A percentile compares a stretch with the other conserved stretches of the same genome.
Conservation (phyloP, 2,113 vertebrate genomes). For the Anas platyrhynchos region DNA sequence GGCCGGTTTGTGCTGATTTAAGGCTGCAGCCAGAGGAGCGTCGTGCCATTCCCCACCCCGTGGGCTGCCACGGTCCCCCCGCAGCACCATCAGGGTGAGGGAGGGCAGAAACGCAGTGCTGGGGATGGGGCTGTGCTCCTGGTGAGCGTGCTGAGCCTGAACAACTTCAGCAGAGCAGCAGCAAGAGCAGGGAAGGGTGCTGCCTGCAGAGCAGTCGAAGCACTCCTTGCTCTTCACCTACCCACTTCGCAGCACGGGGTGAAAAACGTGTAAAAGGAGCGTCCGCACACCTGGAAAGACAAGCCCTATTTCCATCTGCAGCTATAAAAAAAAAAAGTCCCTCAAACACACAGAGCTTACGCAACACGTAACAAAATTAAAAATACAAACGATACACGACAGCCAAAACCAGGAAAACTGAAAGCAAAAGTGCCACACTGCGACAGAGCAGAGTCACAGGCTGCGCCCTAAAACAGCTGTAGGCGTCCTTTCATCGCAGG, state of each 20-base stretch:
- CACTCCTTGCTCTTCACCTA: neutral
- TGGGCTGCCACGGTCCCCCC: neutral
- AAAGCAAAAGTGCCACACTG: neutral
- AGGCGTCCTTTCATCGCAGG: neutral
- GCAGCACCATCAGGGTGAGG: rapidly evolving
- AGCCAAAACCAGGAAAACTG: neutral
- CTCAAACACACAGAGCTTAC: neutral
- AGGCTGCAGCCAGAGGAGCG: neutral
- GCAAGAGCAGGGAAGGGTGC: neutral
- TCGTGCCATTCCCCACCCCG: neutral
- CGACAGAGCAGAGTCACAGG: neutral
- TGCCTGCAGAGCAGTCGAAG: neutral
- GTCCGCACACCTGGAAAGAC: rapidly evolving
- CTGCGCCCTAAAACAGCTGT: neutral
- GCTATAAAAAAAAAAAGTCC: neutral
- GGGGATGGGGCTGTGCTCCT: neutral
- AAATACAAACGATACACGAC: neutral
- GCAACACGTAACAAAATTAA: neutral
- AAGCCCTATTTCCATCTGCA: neutral
- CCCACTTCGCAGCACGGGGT: rapidly evolving
- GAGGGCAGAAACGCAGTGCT: neutral
- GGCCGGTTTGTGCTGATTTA: neutral
- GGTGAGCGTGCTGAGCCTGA: too few relatives aligned
- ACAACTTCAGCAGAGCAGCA: neutral
- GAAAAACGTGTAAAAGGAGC: neutral